Evolutionary conservation across 1,140 invertebrate species (phyloP), one percentile per base, ranked within the genome.

Genomic region (Meteorus sp.): DNA sequence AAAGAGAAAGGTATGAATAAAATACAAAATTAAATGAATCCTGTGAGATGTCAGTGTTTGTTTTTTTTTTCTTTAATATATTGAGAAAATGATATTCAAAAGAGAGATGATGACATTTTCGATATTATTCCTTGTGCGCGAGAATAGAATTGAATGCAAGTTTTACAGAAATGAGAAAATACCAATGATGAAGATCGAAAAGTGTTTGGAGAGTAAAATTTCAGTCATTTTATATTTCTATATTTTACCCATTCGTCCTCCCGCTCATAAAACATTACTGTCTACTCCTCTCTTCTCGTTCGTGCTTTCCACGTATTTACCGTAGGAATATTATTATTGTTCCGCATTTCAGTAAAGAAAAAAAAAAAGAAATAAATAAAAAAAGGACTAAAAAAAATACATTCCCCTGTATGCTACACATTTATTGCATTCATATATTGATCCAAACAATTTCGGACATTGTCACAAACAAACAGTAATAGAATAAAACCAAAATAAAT

Each of bases 121-220:
- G 33, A 37, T 11, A 8, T 37, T 1, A n/a, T 29, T 35, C 52
- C 52, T 23, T 37, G n/a, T 54, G 52, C 52, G 52, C 37, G 52
- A 27, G 52, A 37, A 54, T 43, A 19, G 37, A 23, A 56, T 47
- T 45, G 43, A n/a, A 56, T n/a, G 47, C 45, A 56, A 56, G 25
- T 25, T 56, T 47, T 56, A 54, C 35, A 25, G 52, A n/a, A 9
- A 54, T 54, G 52, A 43, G 43, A 54, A 41, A 54, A 43, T 22
- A 3, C n/a, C n/a, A 27, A 41, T 15, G 50, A 22, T 43, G 22
- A 39, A 20, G 23, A 23, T 22, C 25, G 22, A 11, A 9, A 3
- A 45, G 29, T 43, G 35, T 23, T 41, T 43, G 7, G 27, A 27
- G 44, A 9, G 20, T 9, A 29, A 45, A 33, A 22, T 44, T 22